These are phyloP conservation scores for Dendrolimus punctatus DNA, from an alignment of 1,140 invertebrate species.

Conservation along the genomic window DNA sequence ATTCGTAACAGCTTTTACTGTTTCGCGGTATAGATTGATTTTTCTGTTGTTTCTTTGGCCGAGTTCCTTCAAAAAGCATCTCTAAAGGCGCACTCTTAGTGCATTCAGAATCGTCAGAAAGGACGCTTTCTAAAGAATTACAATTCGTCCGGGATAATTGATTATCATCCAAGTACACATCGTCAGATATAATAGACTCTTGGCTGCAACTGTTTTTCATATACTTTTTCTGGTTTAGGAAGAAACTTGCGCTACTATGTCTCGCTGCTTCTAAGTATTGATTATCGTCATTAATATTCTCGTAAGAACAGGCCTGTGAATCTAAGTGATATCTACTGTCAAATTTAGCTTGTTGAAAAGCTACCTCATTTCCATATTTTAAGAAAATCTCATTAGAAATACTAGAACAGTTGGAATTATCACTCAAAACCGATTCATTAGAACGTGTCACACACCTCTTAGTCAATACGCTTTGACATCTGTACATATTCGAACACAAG, in stretches of 20 bases:
- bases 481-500: constrained; percentile 43
- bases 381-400: constrained; percentile 70
- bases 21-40: constrained; percentile 47
- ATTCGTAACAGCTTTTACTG: constrained; percentile 70
- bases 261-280: constrained; percentile 67
- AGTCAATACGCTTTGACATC: constrained; percentile 66
- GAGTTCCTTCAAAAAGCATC: constrained; percentile 75
- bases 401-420: constrained; percentile 69
- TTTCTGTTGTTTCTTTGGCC: constrained; percentile 39
- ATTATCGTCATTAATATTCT: constrained; percentile 58
- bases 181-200: constrained; percentile 83
- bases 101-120: constrained; percentile 84
- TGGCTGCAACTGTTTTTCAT: constrained; percentile 75
- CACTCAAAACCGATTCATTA: constrained; percentile 66
- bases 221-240: constrained; percentile 74
- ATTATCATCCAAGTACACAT: constrained; percentile 74
- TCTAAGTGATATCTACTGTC: constrained; percentile 60
- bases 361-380: constrained; percentile 66
- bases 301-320: constrained; percentile 66
- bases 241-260: constrained; percentile 78
- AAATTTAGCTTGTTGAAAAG: constrained; percentile 63
- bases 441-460: constrained; percentile 66
- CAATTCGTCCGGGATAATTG: constrained; percentile 75
- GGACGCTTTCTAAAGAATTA: constrained; percentile 83
- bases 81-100: constrained; percentile 84